Evolutionary conservation across 2,888 invertebrate genomes (phyloP).

Genomic region (Cheilosia scutellata): DNA sequence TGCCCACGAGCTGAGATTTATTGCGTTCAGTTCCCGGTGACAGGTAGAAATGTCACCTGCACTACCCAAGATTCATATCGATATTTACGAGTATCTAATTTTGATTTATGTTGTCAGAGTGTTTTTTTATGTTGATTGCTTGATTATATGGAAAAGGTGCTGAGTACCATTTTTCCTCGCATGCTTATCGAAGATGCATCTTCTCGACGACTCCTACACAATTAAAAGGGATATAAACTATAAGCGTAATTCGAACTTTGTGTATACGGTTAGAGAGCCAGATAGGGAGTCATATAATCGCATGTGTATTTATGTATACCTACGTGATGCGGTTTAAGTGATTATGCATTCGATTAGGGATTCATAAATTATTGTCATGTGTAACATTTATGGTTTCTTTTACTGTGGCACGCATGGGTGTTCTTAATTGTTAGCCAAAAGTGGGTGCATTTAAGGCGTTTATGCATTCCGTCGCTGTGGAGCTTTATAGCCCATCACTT

Average conservation of each 20-base stretch:
- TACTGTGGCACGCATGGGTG: too few species aligned
- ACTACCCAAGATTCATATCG: conserved; percentile 67
- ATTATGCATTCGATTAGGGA: too few species aligned
- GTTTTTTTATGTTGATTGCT: conserved; percentile 58
- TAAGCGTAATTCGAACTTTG: not conserved
- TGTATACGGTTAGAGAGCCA: not conserved
- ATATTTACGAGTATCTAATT: conserved; percentile 62
- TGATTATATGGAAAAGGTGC: conserved; percentile 51
- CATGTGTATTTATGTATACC: not conserved
- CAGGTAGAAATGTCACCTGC: conserved; percentile 57
- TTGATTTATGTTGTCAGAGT: conserved; percentile 66
- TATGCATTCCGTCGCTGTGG: too few species aligned
- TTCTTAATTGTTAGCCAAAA: too few species aligned
- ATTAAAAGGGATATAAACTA: conserved; percentile 9
- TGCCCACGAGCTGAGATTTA: conserved; percentile 54
- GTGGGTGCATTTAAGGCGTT: too few species aligned
- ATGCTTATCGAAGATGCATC: conserved; percentile 43
- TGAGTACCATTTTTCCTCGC: conserved; percentile 30
- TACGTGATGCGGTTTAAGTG: not conserved
- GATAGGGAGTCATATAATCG: not conserved
- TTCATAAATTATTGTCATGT: too few species aligned
- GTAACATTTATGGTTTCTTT: too few species aligned
- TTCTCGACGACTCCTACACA: conserved; percentile 37
- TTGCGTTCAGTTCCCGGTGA: conserved; percentile 36
- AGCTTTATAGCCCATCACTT: too few species aligned